phyloP scores from a whole-genome alignment of 2,797 vertebrate genomes.

The Sus cebifrons region DNA sequence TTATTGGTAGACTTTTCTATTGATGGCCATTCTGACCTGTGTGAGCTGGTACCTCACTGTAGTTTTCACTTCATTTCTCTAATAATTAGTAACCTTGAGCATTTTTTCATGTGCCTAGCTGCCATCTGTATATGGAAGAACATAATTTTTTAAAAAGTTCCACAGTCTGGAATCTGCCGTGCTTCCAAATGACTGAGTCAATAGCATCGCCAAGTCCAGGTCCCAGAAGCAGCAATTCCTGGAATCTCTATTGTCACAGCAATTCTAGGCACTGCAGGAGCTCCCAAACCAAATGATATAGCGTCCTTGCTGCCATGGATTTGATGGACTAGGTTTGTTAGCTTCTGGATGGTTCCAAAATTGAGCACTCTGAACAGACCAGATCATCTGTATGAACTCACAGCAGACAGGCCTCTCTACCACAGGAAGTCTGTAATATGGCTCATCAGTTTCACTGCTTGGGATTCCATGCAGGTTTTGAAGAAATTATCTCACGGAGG shows the following conservation, averaged over 20 bases:
- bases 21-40: background rate
- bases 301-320: background rate
- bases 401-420: background rate
- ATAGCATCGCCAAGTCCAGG: background rate
- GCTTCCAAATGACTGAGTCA: background rate
- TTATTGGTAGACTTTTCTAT: background rate
- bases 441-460: background rate
- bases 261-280: background rate
- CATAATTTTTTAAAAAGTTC: background rate
- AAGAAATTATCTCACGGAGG: background rate
- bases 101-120: background rate
- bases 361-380: background rate
- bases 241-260: background rate
- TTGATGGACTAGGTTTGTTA: background rate
- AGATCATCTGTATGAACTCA: background rate
- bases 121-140: background rate
- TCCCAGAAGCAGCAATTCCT: background rate
- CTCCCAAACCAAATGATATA: background rate
- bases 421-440: fast-evolving
- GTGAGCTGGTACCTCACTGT: background rate
- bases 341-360: background rate
- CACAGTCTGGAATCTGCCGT: background rate
- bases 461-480: background rate
- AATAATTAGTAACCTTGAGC: background rate
- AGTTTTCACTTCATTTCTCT: background rate